phyloP scores from a whole-genome alignment of 2,113 vertebrate genomes.

The Cinclus cinclus region DNA sequence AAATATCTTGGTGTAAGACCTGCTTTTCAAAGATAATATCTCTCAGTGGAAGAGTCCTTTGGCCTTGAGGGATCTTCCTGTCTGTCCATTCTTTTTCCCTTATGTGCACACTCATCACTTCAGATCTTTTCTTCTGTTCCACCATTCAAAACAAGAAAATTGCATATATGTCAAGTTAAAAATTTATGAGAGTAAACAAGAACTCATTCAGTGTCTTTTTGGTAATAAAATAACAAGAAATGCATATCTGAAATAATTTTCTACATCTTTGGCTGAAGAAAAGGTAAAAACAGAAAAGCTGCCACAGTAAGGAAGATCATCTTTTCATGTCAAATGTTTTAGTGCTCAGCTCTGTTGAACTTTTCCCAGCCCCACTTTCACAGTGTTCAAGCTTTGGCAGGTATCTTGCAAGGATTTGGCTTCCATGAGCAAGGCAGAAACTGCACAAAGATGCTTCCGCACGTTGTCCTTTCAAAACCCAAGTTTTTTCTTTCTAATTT shows the following conservation, averaged over 20 bases:
- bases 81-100: background rate
- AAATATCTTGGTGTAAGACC: conserved; percentile 22
- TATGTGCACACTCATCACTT: background rate
- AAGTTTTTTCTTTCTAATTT: background rate
- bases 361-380: background rate
- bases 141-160: conserved; percentile 33
- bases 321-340: background rate
- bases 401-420: background rate
- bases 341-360: background rate
- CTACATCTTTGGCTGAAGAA: background rate
- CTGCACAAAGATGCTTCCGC: background rate
- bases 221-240: background rate
- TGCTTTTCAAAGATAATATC: conserved; percentile 31
- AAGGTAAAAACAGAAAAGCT: background rate
- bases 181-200: conserved; percentile 15
- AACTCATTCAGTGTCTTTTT: background rate
- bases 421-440: background rate
- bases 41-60: background rate
- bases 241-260: background rate
- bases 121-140: background rate
- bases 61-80: conserved; percentile 16
- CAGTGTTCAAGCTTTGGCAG: background rate
- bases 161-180: conserved; percentile 13
- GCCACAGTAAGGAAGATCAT: background rate
- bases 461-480: background rate